phyloP scores from a whole-genome alignment of 30 jellyfish, hydroid and myxozoan genomes.

The Aurelia aurita complex sp. Pacific region DNA sequence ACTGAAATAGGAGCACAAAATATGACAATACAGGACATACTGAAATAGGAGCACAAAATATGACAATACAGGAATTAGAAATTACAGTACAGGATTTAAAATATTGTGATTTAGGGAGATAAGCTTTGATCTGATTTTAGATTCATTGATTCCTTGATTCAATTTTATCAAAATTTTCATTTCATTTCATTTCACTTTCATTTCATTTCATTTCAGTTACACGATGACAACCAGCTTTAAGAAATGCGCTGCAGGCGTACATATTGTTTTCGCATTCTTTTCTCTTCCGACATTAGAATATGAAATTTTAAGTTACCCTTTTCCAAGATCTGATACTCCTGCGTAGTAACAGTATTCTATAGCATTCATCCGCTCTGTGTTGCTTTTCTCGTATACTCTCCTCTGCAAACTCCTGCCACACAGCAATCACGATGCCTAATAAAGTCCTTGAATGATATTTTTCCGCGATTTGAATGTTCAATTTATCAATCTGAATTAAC shows the following conservation, averaged over 20 bases:
- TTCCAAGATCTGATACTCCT: slow-evolving; percentile 70
- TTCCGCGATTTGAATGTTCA: slow-evolving; percentile 66
- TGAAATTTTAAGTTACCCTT: slow-evolving; percentile 32
- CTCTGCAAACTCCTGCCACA: slow-evolving; percentile 58
- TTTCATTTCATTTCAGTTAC: too few relatives aligned
- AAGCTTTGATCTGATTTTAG: too few relatives aligned
- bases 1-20: slow-evolving; percentile 31
- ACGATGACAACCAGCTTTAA: too few relatives aligned
- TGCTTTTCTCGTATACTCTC: slow-evolving; percentile 37
- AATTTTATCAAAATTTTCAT: too few relatives aligned
- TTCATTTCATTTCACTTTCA: too few relatives aligned
- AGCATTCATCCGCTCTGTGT: slow-evolving; percentile 52
- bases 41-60: slow-evolving; percentile 6
- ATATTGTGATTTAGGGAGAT: too few relatives aligned
- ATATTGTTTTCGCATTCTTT: too few relatives aligned
- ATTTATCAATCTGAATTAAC: slow-evolving; percentile 40
- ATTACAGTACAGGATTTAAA: not conserved
- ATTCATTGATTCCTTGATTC: too few relatives aligned
- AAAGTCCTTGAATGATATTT: slow-evolving; percentile 39
- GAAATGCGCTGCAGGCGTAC: too few relatives aligned
- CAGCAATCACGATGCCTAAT: slow-evolving; percentile 22
- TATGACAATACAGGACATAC: slow-evolving; percentile 11
- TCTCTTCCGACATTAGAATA: too few relatives aligned
- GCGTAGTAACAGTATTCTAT: slow-evolving; percentile 43
- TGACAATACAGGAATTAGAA: not conserved